These are phyloP conservation scores for Syrrhaptes paradoxus DNA, from an alignment of 2,113 vertebrate genomes.

Conservation along the genomic window DNA sequence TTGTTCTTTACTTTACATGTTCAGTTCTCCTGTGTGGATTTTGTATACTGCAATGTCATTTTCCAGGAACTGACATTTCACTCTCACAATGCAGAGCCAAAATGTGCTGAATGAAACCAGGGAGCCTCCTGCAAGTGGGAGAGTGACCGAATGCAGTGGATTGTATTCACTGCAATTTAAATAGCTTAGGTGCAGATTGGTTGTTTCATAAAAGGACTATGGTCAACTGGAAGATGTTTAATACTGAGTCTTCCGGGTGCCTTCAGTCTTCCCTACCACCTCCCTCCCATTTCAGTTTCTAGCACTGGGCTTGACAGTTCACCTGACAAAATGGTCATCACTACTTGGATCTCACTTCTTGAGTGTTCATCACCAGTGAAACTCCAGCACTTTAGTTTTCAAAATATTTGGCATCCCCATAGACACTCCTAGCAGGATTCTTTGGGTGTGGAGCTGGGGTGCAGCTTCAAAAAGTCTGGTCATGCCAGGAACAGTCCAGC, in stretches of 20 bases:
- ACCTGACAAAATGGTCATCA: background rate
- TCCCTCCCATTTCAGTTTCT: background rate
- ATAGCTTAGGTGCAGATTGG: background rate
- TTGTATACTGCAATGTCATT: background rate
- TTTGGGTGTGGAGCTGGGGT: background rate
- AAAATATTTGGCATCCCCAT: background rate
- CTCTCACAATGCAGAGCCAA: background rate
- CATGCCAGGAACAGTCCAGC: background rate
- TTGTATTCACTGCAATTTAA: background rate
- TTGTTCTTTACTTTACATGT: background rate
- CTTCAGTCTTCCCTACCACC: background rate
- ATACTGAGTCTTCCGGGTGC: background rate
- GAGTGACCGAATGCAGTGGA: background rate
- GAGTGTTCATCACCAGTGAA: background rate
- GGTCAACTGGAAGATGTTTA: background rate
- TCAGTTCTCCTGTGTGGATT: background rate
- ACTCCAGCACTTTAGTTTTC: background rate
- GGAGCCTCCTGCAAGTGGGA: background rate
- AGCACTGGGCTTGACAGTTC: background rate
- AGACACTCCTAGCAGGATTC: background rate
- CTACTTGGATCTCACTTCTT: background rate
- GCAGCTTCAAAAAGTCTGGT: background rate
- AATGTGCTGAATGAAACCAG: background rate
- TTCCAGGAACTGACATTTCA: background rate
- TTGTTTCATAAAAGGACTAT: background rate